Evolutionary conservation across 2,797 vertebrate genomes (phyloP), one percentile per base, ranked within the genome.

Genomic region (Rhyacichthys aspro): DNA sequence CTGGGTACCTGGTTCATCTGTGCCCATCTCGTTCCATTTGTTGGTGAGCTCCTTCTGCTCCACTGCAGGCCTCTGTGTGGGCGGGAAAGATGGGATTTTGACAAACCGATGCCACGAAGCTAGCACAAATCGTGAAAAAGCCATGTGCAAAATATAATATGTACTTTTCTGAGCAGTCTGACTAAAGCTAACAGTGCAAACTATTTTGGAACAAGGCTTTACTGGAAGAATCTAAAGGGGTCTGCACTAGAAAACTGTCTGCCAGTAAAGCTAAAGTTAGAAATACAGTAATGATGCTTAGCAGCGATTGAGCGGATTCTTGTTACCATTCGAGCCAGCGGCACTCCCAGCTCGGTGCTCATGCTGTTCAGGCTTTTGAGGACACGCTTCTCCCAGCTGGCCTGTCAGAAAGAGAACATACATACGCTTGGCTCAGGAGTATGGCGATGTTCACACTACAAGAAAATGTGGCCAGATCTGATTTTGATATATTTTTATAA

Each of bases 1-100:
- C 19, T 23, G 19, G 19, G 19, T 23, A 98, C 98, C 97, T 94
- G 96, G 94, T 82, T 98, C 97, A 73, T 99, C 97, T 0, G 97
- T 96, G 83, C 98, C 96, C 96, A 99, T 98, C 93, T 99, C 97
- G 81, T 96, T 99, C 98, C 98, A 99, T 78, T 99, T 99, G 91
- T 88, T 95, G 68, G 93, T 87, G 53, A 98, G 91, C 70, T 98
- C 96, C 89, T 95, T 96, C 90, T 98, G 98, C 84, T 98, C 95
- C 56, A 42, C 85, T 53, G 80, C 63, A 3, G 96, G 92, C 72
- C 98, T 94, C 98, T 99, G 90, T 47, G 71, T 78, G 53, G 63
- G 1, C 10, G 3, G 8, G 33, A 67, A 12, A 63, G 23, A 39
- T 17, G 0, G 1, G 18, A 32, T 36, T 28, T 80, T 33, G 68